These are phyloP conservation scores for Pollenia angustigena DNA, from an alignment of 2,888 invertebrate species.

Conservation along the genomic window DNA sequence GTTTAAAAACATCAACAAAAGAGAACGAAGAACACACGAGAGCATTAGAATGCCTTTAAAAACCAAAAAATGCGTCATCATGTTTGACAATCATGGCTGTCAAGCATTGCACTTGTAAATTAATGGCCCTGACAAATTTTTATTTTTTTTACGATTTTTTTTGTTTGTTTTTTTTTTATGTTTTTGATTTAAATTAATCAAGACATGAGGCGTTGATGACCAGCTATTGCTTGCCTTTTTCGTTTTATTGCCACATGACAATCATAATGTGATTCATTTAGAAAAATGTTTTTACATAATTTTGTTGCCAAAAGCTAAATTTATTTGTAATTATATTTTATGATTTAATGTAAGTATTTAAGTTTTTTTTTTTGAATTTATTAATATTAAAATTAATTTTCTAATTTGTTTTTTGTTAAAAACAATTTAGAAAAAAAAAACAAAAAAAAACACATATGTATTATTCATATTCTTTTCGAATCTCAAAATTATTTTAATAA, in stretches of 20 bases:
- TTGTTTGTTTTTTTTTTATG: conserved; percentile 6
- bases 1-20: not conserved
- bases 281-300: conserved; percentile 61
- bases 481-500: no score
- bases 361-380: not conserved
- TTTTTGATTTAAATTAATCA: conserved; percentile 60
- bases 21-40: not conserved
- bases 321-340: conserved; percentile 43
- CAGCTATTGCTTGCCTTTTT: not conserved
- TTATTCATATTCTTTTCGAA: no score
- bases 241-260: conserved; percentile 67
- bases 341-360: conserved; percentile 38
- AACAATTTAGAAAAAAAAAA: no score
- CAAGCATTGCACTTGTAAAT: conserved; percentile 31
- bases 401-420: not conserved
- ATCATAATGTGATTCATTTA: conserved; percentile 69
- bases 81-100: conserved; percentile 17
- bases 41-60: conserved; percentile 1
- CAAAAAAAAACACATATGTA: no score
- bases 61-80: conserved; percentile 16
- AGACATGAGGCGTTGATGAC: conserved; percentile 27
- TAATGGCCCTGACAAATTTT: conserved; percentile 34
- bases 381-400: no score
- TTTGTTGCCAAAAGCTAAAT: conserved; percentile 60
- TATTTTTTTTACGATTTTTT: conserved; percentile 14